Conservation (phyloP, 2,888 invertebrate species). For the Silvanus unidentatus region DNA sequence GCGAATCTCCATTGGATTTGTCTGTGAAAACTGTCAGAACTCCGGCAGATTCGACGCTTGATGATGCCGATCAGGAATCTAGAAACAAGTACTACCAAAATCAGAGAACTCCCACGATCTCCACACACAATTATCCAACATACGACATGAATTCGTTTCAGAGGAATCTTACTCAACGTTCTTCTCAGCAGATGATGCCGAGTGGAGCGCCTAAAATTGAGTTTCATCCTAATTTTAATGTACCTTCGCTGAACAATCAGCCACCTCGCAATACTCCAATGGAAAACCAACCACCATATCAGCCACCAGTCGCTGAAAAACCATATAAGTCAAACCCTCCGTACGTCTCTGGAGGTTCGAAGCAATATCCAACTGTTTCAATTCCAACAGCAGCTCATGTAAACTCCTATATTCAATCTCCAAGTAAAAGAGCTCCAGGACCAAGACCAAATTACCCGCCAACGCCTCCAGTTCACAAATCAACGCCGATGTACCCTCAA, state of each 20-base stretch:
- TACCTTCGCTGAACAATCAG: slow-evolving; percentile 35
- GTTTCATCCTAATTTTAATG: slow-evolving; percentile 68
- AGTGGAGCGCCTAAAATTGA: slow-evolving; percentile 67
- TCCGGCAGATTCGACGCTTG: slow-evolving; percentile 73
- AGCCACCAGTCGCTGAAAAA: slow-evolving; percentile 17
- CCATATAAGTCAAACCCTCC: slow-evolving; percentile 39
- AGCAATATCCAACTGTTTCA: slow-evolving; percentile 23
- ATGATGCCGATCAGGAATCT: slow-evolving; percentile 50
- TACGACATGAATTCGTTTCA: slow-evolving; percentile 35
- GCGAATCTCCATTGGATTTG: slow-evolving; percentile 78
- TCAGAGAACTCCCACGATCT: slow-evolving; percentile 34
- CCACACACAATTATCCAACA: slow-evolving; percentile 31
- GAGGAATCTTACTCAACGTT: slow-evolving; percentile 30
- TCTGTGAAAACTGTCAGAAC: slow-evolving; percentile 86
- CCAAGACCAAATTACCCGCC: slow-evolving; percentile 33
- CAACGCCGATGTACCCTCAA: slow-evolving; percentile 20
- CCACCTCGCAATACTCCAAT: slow-evolving; percentile 4
- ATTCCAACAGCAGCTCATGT: slow-evolving; percentile 28
- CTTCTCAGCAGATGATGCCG: slow-evolving; percentile 33
- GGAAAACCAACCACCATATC: slow-evolving; percentile 6
- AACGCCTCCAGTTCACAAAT: slow-evolving; percentile 23
- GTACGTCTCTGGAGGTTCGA: slow-evolving; percentile 3
- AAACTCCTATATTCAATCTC: slow-evolving; percentile 28
- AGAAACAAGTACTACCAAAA: slow-evolving; percentile 28
- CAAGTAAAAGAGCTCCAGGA: slow-evolving; percentile 20